Conservation (phyloP, 2,797 vertebrate species). For the Phoebastria nigripes region DNA sequence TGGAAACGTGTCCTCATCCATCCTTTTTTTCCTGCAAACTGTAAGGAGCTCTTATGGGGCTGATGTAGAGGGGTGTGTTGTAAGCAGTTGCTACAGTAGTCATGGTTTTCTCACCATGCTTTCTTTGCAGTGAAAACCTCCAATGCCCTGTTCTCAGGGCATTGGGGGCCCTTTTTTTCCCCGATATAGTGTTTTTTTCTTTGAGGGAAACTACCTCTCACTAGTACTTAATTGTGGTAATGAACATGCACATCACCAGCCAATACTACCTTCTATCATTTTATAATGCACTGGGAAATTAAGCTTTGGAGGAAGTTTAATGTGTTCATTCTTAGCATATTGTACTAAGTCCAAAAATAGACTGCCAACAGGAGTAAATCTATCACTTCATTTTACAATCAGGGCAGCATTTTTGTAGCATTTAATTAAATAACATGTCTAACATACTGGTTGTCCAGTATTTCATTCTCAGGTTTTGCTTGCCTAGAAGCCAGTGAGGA, state of each 20-base stretch:
- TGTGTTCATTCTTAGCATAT: not conserved
- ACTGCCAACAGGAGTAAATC: not conserved
- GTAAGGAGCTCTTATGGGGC: not conserved
- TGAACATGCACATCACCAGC: not conserved
- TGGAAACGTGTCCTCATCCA: not conserved
- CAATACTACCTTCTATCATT: not conserved
- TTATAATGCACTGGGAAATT: not conserved
- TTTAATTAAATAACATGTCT: not conserved
- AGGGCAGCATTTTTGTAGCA: not conserved
- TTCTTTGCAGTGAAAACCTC: not conserved
- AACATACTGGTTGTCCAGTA: not conserved
- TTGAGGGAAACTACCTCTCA: not conserved
- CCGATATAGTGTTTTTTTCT: not conserved
- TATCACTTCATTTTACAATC: not conserved
- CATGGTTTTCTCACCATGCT: not conserved
- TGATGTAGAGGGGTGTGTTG: not conserved
- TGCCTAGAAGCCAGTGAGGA: not conserved
- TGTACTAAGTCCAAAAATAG: not conserved
- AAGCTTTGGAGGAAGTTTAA: not conserved
- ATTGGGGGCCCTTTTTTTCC: not conserved
- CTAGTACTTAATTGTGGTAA: not conserved
- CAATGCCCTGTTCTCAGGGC: not conserved
- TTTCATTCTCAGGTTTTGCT: not conserved
- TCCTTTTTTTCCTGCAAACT: not conserved
- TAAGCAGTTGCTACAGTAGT: not conserved